These are phyloP conservation scores for Merluccius polli DNA, from an alignment of 2,797 vertebrate genomes.

Conservation along the genomic window DNA sequence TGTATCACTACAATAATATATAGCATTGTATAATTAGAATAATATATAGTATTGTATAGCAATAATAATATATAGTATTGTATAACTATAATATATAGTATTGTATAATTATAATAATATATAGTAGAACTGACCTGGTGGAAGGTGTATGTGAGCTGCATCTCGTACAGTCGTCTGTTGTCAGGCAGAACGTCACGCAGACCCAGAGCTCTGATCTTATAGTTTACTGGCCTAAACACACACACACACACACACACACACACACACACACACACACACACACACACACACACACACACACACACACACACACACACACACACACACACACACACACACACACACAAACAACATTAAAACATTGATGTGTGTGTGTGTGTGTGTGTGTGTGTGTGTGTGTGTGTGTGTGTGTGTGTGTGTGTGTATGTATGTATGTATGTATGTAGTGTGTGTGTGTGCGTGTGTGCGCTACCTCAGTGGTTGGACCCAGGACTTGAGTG, in stretches of 20 bases:
- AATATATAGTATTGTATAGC: too few relatives aligned
- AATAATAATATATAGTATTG: neutral
- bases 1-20: conserved; percentile 71
- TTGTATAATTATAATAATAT: too few relatives aligned
- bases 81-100: too few relatives aligned
- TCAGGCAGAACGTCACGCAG: conserved; percentile 90
- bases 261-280: too few relatives aligned
- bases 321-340: too few relatives aligned
- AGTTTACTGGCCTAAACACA: conserved; percentile 79
- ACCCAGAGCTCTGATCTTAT: conserved; percentile 92
- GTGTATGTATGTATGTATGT: neutral
- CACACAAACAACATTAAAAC: too few relatives aligned
- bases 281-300: too few relatives aligned
- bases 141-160: conserved; percentile 90
- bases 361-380: neutral
- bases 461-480: conserved; percentile 81
- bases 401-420: neutral
- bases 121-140: conserved; percentile 78
- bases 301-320: too few relatives aligned
- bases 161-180: conserved; percentile 94
- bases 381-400: neutral
- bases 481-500: conserved; percentile 96
- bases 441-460: neutral
- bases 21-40: too few relatives aligned
- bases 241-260: neutral